Evolutionary conservation across 2,888 invertebrate species (phyloP).

Genomic region (Chymomyza fuscimana): DNA sequence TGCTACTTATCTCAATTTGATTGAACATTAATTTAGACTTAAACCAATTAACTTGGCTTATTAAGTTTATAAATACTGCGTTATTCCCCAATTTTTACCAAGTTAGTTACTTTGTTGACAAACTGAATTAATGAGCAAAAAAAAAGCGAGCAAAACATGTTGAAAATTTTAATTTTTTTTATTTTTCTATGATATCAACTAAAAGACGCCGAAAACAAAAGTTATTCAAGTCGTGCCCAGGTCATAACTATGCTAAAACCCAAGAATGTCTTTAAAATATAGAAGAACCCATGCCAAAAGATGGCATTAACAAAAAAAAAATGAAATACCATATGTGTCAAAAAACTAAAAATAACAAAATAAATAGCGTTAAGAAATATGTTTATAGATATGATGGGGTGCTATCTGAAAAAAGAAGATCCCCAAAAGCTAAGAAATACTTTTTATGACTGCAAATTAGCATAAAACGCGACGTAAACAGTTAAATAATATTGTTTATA

Average conservation of each 20-base stretch:
- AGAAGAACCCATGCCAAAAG: constrained; percentile 27
- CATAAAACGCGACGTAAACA: constrained; percentile 70
- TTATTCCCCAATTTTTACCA: not conserved
- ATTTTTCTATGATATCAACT: constrained; percentile 30
- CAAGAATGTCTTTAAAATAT: not conserved
- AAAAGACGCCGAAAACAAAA: constrained; percentile 57
- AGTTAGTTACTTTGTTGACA: not conserved
- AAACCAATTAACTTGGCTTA: not conserved
- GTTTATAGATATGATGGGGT: not conserved
- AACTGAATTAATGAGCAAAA: constrained; percentile 48
- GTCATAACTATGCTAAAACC: not conserved
- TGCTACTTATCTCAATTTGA: not conserved
- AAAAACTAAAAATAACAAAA: constrained; percentile 12
- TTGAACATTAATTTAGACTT: not conserved
- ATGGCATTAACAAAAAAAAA: constrained; percentile 13
- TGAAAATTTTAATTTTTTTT: constrained; percentile 23
- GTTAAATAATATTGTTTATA: constrained; percentile 70
- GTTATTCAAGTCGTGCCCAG: constrained; percentile 14
- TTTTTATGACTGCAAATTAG: constrained; percentile 64
- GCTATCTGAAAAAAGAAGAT: not conserved
- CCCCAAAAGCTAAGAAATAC: constrained; percentile 25
- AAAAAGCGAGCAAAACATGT: constrained; percentile 41
- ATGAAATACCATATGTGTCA: not conserved
- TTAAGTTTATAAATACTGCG: not conserved
- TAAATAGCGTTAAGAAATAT: constrained; percentile 3